Conservation (phyloP, 2,797 vertebrate species). For the Iguana delicatissima region DNA sequence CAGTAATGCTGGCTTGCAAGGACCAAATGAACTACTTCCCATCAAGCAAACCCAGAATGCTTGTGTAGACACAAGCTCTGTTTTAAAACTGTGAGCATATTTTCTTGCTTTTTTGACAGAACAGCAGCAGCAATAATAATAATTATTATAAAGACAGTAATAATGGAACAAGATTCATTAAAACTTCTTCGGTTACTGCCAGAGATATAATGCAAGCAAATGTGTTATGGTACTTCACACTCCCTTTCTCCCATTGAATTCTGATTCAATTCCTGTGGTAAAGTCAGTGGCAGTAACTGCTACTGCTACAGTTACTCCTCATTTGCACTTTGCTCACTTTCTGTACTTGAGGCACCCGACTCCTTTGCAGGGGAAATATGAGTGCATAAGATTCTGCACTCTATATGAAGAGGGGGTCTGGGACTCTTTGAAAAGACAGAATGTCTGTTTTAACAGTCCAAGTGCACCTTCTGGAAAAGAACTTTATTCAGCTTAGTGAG, state of each 20-base stretch:
- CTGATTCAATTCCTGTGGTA: neutral
- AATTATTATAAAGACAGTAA: too few species aligned
- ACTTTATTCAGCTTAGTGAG: neutral
- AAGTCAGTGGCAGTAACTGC: neutral
- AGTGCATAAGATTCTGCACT: neutral
- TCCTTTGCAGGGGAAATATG: neutral
- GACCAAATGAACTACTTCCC: slow-evolving; percentile 60
- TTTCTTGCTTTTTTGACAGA: neutral
- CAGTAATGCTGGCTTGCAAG: slow-evolving; percentile 49
- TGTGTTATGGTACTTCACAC: neutral
- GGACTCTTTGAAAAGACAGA: neutral
- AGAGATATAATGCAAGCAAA: slow-evolving; percentile 54
- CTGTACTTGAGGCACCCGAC: neutral
- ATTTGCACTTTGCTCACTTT: slow-evolving; percentile 2
- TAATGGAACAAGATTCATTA: neutral
- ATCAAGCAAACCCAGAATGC: slow-evolving; percentile 54
- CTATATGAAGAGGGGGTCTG: neutral
- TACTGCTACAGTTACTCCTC: neutral
- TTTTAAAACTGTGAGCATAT: slow-evolving; percentile 46
- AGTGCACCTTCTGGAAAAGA: neutral
- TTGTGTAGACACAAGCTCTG: neutral
- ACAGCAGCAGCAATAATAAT: neutral
- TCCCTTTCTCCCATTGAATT: neutral
- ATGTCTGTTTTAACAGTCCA: neutral
- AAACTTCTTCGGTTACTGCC: slow-evolving; percentile 25